Evolutionary conservation across 2,888 invertebrate species (phyloP), one percentile per base, ranked within the genome.

Genomic region (Portevinia maculata): DNA sequence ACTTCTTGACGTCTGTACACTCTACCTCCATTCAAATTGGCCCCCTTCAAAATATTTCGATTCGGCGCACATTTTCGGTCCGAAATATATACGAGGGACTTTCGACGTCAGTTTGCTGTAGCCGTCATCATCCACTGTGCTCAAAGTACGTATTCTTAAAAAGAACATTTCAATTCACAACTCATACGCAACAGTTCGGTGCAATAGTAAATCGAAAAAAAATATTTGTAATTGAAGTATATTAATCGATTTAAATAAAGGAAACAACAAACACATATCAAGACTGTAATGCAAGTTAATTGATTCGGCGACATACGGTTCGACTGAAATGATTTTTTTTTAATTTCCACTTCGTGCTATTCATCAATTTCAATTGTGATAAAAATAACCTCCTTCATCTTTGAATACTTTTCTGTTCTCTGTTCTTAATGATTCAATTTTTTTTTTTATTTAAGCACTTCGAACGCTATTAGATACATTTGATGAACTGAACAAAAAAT

Each of bases 381-480:
- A 79, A 24, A 71, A 79, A 79, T 79, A 79, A 70, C 65, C 65
- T 52, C 34, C 17, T 19, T 53, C 65, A 41, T 32, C 28, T 55
- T 41, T n/a, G 17, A 28, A 19, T 44, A 19, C 21, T 55, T 46
- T 24, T 39, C 32, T 30, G n/a, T 9, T 24, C 34, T 21, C 21
- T 37, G 17, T 41, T 71, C 41, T 48, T 24, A 44, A 21, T 57
- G 24, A 28, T 9, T 44, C 19, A 13, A 48, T 50, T 48, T 8
- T 62, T 28, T n/a, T 50, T 0, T 21, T 2, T 4, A 19, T 1
- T 46, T 62, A 34, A 9, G 15, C 37, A 34, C 21, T 50, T 41
- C 37, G 37, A 41, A 19, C 4, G 28, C 13, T 52, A 5, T 30
- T 30, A 8, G 0, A 13, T 30, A 44, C 13, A 44, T 8, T 34